These are phyloP conservation scores for Drosophila pseudoananassae DNA, from an alignment of 1,140 invertebrate genomes.

Conservation along the genomic window DNA sequence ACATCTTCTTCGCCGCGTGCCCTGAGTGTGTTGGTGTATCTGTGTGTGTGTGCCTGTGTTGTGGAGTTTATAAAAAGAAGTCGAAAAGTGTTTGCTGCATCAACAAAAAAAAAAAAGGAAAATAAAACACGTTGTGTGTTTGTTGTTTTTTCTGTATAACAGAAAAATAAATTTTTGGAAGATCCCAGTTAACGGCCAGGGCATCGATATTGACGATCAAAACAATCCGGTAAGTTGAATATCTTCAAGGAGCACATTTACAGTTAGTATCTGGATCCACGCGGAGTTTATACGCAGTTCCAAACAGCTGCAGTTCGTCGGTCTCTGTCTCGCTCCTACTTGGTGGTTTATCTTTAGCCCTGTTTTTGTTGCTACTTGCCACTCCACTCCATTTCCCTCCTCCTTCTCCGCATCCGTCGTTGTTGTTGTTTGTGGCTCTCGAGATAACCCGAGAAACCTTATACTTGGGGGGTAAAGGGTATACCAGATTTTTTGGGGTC, in stretches of 20 bases:
- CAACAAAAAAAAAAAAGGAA: conserved; percentile 27
- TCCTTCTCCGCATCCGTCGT: conserved; percentile 58
- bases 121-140: conserved; percentile 47
- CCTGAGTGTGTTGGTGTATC: conserved; percentile 21
- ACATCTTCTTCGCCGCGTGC: conserved; percentile 54
- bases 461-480: neutral
- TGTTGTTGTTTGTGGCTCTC: conserved; percentile 26
- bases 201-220: conserved; percentile 11
- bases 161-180: conserved; percentile 61
- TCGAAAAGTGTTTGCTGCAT: conserved; percentile 67
- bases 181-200: too few relatives aligned
- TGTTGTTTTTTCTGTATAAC: conserved; percentile 75
- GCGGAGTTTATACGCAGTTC: conserved; percentile 40
- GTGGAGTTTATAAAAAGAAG: conserved; percentile 80
- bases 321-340: conserved; percentile 28
- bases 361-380: conserved; percentile 60
- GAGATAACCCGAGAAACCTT: conserved; percentile 19
- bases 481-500: neutral
- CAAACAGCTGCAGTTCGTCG: conserved; percentile 29
- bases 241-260: conserved; percentile 10
- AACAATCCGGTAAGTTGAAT: conserved; percentile 40
- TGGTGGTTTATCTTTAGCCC: conserved; percentile 52
- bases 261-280: conserved; percentile 22
- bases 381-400: conserved; percentile 20
- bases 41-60: conserved; percentile 28